Percentiles rank a stretch among this genome's conserved stretches.
Conservation (phyloP, 2,888 invertebrate genomes). For the Oeneis ivallda region DNA sequence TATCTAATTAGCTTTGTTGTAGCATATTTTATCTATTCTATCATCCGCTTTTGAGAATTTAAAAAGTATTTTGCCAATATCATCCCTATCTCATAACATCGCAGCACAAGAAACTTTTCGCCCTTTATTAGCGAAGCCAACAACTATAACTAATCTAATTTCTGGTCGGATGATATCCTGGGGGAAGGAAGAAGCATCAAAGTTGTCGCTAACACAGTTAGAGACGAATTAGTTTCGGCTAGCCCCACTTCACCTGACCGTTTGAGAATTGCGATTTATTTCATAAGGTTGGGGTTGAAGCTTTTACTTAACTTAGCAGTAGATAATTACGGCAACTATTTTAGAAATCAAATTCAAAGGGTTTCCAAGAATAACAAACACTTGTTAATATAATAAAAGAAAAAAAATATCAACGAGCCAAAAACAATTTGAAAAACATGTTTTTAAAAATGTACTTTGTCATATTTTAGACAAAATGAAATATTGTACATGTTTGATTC, state of each 20-base stretch:
- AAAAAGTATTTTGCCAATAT: conserved; percentile 5
- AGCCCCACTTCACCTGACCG: conserved; percentile 64
- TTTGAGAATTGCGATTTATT: conserved; percentile 65
- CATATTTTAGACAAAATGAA: no score
- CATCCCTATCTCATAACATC: conserved; percentile 21
- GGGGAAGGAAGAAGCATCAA: conserved; percentile 72
- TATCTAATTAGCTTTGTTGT: no score
- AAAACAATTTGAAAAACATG: no score
- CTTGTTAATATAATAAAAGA: neutral
- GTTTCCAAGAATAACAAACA: neutral
- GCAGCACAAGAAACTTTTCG: conserved; percentile 45
- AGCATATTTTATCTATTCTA: no score
- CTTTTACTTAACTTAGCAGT: conserved; percentile 6
- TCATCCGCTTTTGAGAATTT: neutral
- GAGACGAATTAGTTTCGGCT: conserved; percentile 77
- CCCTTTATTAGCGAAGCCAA: conserved; percentile 73
- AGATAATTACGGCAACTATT: neutral
- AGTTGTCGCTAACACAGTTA: conserved; percentile 80
- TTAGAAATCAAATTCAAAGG: neutral
- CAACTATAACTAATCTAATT: conserved; percentile 78
- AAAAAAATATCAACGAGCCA: neutral
- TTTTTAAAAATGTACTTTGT: no score
- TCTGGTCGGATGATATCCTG: conserved; percentile 76
- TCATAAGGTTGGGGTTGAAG: conserved; percentile 35
- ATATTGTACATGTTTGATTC: no score